Conservation (phyloP, 2,113 vertebrate genomes). For the Chamaetylas fuelleborni region DNA sequence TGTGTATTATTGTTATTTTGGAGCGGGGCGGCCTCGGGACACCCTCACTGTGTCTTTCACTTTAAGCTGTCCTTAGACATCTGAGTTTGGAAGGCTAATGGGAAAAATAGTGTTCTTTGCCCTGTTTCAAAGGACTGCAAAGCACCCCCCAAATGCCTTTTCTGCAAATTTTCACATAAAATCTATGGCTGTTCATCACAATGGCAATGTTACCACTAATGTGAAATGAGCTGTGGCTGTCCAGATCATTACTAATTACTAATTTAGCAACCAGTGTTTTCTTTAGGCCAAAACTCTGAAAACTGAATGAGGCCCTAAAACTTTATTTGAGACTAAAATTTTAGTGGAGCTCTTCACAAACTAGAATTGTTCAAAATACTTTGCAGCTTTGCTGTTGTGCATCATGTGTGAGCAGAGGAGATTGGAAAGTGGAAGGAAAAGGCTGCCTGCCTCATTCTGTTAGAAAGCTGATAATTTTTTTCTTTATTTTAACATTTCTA, state of each 20-base stretch:
- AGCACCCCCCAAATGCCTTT: not conserved
- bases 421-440: not conserved
- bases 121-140: not conserved
- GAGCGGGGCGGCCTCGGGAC: rapidly evolving
- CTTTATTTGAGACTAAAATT: not conserved
- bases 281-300: not conserved
- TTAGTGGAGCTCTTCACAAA: not conserved
- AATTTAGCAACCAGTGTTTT: not conserved
- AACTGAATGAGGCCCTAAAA: not conserved
- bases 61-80: not conserved
- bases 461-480: not conserved
- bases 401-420: not conserved
- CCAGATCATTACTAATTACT: not conserved
- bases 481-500: not conserved
- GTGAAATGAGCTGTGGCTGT: not conserved
- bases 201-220: not conserved
- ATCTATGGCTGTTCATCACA: not conserved
- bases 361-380: not conserved
- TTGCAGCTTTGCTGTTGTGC: not conserved
- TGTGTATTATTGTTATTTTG: conserved; percentile 26
- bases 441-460: not conserved
- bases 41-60: not conserved
- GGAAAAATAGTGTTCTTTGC: not conserved
- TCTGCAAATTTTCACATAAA: not conserved
- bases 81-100: not conserved